phyloP scores from a whole-genome alignment of 2,888 invertebrate species.

The Peribatodes rhomboidaria region DNA sequence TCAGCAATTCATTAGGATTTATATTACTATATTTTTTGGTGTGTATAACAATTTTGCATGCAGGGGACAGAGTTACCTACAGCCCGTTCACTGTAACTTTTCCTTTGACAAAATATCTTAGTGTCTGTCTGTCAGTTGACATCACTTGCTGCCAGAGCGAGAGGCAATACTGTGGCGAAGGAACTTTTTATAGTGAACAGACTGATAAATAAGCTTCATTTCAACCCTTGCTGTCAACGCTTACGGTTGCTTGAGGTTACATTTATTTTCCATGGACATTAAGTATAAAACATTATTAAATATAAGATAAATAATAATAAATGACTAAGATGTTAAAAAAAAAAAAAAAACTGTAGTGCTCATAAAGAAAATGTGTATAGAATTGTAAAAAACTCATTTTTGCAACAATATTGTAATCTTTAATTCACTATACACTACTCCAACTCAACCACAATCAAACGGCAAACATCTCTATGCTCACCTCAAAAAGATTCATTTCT shows the following conservation, averaged over 20 bases:
- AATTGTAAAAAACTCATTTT: neutral
- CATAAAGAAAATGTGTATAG: neutral
- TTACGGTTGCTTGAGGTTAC: slow-evolving; percentile 60
- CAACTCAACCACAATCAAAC: slow-evolving; percentile 31
- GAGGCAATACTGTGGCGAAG: no score
- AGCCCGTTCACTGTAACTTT: no score
- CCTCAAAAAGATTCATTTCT: slow-evolving; percentile 44
- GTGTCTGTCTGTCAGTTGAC: no score
- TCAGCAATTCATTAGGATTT: no score
- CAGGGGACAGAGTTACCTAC: slow-evolving; percentile 65
- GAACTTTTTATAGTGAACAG: no score
- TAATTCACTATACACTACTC: slow-evolving; percentile 39
- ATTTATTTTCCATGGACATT: slow-evolving; percentile 2
- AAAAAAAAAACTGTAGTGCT: neutral
- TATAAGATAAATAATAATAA: neutral
- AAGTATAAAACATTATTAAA: neutral
- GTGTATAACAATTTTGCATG: slow-evolving; percentile 60
- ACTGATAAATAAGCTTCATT: slow-evolving; percentile 35
- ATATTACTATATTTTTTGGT: slow-evolving; percentile 30
- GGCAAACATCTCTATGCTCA: slow-evolving; percentile 5
- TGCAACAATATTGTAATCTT: slow-evolving; percentile 3
- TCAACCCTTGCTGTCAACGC: slow-evolving; percentile 43
- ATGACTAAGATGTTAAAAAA: neutral
- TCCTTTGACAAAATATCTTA: no score
- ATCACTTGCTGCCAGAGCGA: no score